Conservation (phyloP, 2,888 invertebrate genomes). For the Bedellia somnulentella region DNA sequence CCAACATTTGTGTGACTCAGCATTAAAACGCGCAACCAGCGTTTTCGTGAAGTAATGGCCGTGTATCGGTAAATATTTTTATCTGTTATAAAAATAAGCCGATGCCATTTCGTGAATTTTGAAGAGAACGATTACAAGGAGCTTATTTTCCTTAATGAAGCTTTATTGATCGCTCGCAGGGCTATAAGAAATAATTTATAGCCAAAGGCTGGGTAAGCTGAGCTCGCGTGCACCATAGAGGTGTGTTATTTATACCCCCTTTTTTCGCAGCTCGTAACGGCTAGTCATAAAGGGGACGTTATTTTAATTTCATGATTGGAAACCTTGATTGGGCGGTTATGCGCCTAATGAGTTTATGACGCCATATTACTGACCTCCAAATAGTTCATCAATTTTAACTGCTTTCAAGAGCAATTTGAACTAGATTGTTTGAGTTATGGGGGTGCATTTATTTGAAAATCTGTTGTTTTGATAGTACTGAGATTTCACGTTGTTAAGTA, state of each 20-base stretch:
- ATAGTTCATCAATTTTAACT: neutral
- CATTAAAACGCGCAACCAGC: no score
- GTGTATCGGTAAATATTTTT: no score
- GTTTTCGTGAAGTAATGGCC: no score
- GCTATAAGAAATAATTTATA: no score
- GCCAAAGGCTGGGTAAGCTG: no score
- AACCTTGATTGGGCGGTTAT: slow-evolving; percentile 58
- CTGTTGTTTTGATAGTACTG: no score
- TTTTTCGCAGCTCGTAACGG: slow-evolving; percentile 62
- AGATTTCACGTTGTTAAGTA: no score
- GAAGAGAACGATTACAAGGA: no score
- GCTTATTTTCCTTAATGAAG: slow-evolving; percentile 55
- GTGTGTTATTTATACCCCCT: slow-evolving; percentile 61
- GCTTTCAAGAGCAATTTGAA: neutral
- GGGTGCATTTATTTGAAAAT: neutral
- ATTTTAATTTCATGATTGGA: slow-evolving; percentile 62
- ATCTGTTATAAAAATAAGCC: no score
- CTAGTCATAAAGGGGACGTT: slow-evolving; percentile 53
- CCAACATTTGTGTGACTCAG: no score
- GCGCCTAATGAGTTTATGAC: slow-evolving; percentile 56
- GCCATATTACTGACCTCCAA: slow-evolving; percentile 37
- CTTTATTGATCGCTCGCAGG: slow-evolving; percentile 42
- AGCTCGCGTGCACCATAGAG: slow-evolving; percentile 46
- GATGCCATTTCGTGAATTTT: no score
- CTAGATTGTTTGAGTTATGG: neutral